Base-by-base conservation (phyloP, 1,140 invertebrate species). In the Galleria mellonella region DNA sequence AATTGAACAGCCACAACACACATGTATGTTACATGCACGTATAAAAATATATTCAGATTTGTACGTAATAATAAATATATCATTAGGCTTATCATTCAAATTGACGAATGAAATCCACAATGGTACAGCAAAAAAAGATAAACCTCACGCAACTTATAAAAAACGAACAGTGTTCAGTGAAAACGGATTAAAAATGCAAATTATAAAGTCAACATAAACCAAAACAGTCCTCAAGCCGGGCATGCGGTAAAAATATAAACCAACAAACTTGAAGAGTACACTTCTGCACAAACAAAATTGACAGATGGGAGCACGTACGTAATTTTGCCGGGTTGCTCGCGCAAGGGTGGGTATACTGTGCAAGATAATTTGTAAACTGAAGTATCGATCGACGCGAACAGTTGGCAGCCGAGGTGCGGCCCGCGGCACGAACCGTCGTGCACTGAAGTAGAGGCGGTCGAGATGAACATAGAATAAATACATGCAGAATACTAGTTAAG, bases 301-400 rank as follows among this genome's bases (percentile, higher is more conserved):
- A 47, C 27, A 43, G 43, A 48, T 23, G 30, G 14, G 37, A 46
- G 27, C 32, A 66, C 71, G 57, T 69, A 73, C 60, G 67, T 72
- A 64, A 71, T 67, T 64, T 64, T 63, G 64, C 33, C 59, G 42
- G 45, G 49, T 36, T 23, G 17, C 6, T 17, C 11, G 32, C 33
- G 44, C 43, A 32, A 28, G 37, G 37, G 42, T 43, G 13, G 23
- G 32, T 49, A 46, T 15, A 33, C 36, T 37, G 15, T 29, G 32
- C 6, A 23, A 23, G 17, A 23, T 2, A 23, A 23, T 23, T 23
- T 23, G 31, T 41, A 11, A 29, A 29, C 14, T 36, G 13, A 31
- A 35, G 32, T 71, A 71, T 74, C 46, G 70, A 74, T 71, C 65
- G 40, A 7, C n/a, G 37, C 10, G 46, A 27, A 15, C n/a, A 38